These are phyloP conservation scores for Labeo catla DNA, from an alignment of 2,113 vertebrate species.

Conservation along the genomic window DNA sequence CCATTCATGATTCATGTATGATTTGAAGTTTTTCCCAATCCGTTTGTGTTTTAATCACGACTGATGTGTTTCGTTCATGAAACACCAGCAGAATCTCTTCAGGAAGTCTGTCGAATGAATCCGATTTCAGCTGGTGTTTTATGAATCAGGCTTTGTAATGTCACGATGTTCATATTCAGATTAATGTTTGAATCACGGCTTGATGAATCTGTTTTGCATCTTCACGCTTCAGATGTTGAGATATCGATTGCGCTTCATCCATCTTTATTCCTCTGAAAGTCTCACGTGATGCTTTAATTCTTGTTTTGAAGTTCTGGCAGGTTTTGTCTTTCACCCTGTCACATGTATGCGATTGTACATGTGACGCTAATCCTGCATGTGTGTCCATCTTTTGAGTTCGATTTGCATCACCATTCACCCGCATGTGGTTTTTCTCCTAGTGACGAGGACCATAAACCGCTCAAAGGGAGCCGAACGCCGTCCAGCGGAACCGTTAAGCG, in stretches of 20 bases:
- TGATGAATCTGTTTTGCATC: neutral
- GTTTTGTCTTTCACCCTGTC: neutral
- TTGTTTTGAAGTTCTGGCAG: neutral
- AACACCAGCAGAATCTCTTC: neutral
- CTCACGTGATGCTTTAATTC: neutral
- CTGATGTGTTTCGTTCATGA: neutral
- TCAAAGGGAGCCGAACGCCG: conserved; percentile 94
- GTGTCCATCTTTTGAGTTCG: conserved; percentile 69
- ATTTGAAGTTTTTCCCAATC: neutral
- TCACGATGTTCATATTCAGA: neutral
- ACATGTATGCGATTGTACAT: conserved; percentile 23
- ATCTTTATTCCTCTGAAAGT: neutral
- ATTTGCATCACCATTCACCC: conserved; percentile 70
- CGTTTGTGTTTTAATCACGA: neutral
- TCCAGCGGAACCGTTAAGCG: conserved; percentile 97
- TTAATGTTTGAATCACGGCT: neutral
- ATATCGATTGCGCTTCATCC: neutral
- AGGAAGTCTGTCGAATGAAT: neutral
- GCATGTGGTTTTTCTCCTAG: conserved; percentile 85
- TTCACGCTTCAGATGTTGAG: neutral
- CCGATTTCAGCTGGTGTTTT: neutral
- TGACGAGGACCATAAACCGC: conserved; percentile 97
- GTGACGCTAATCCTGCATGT: conserved; percentile 47
- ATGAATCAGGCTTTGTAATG: neutral
- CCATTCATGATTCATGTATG: neutral